Evolutionary conservation across 1,140 invertebrate species (phyloP).

Genomic region (Piezodorus guildinii): DNA sequence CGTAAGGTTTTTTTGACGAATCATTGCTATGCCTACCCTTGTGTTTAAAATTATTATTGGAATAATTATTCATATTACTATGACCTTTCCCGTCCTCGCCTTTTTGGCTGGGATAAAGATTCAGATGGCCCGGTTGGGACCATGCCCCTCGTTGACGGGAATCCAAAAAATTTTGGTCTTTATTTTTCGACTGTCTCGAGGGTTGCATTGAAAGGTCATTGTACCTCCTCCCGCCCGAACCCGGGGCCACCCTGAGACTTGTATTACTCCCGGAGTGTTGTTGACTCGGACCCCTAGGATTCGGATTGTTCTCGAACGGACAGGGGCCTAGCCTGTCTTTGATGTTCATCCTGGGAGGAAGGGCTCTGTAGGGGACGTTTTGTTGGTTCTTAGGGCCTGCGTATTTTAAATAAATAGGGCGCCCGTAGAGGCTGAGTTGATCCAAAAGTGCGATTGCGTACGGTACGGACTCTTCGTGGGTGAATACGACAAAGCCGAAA

Average conservation of each 20-base stretch:
- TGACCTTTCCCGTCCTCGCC: neutral
- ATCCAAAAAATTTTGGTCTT: neutral
- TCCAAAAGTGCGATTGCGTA: slow-evolving; percentile 15
- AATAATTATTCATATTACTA: neutral
- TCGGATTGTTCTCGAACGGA: neutral
- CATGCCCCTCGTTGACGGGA: neutral
- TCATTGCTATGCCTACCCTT: neutral
- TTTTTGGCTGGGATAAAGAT: neutral
- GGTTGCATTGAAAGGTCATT: neutral
- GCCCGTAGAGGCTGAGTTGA: slow-evolving; percentile 1
- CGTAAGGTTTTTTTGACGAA: neutral
- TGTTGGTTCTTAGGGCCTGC: too few species aligned
- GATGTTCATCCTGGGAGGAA: too few species aligned
- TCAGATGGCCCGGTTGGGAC: neutral
- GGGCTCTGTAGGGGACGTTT: too few species aligned
- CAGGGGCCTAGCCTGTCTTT: neutral
- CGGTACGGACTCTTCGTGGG: slow-evolving; percentile 16
- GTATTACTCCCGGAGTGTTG: too few species aligned
- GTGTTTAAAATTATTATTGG: neutral
- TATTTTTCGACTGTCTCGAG: neutral
- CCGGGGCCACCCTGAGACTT: neutral
- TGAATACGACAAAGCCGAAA: slow-evolving; percentile 18
- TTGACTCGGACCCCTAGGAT: too few species aligned
- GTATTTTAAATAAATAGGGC: neutral
- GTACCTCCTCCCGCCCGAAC: neutral